Base-by-base conservation (phyloP, 2,797 vertebrate species). In the Sebastes hopkinsi region DNA sequence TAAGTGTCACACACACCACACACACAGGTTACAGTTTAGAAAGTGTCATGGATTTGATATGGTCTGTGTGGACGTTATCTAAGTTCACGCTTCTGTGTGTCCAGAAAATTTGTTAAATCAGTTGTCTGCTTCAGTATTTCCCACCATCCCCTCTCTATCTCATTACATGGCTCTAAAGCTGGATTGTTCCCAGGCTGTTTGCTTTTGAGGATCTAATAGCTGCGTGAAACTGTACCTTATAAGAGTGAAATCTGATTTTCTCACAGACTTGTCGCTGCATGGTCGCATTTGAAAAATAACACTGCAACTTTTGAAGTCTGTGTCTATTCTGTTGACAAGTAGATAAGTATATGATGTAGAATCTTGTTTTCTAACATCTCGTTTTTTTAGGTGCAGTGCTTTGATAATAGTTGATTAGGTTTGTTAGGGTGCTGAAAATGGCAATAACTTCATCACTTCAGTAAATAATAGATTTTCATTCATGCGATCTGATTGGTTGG, bases 1-100 rank as follows among this genome's bases (percentile, higher is more conserved):
- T 99, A 96, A 97, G 98, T 97, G 55, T 64, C 1, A 7, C 20
- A 8, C 27, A 8, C 32, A 1, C 1, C 2, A 1, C 18, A 8
- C 46, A 18, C 30, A 13, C 1, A n/a, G 12, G 0, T 68, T 8
- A 20, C 69, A 71, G 11, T 16, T 55, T 55, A 18, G 11, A 8
- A 23, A 8, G 5, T 16, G 6, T 8, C 13, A 8, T 23, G 14
- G 14, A 0, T 71, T 56, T 2, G 11, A 29, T 13, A 8, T 18
- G 22, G 16, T 59, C 36, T 36, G 38, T 34, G 20, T 62, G 34
- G 16, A 20, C 54, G 38, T 55, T 27, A 55, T 79, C 62, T 1
- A 16, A 32, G 32, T 67, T 62, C n/a, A 54, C 60, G 8, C 68
- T 8, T 2, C 66, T 20, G 25, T 34, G 16, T 13, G 16, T 62